phyloP scores from a whole-genome alignment of 2,113 vertebrate genomes.

The Oreotragus oreotragus region DNA sequence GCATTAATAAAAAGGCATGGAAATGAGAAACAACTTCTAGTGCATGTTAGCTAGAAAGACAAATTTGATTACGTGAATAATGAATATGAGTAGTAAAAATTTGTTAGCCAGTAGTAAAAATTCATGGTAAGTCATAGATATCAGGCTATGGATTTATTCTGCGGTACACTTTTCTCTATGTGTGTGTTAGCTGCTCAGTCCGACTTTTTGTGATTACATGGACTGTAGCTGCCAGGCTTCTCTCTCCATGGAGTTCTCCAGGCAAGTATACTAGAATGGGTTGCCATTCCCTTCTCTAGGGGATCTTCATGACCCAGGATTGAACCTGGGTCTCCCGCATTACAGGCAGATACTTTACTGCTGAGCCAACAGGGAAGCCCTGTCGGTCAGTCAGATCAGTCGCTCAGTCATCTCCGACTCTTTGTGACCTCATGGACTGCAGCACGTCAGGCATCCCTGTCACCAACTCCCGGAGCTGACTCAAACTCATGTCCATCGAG shows the following conservation, averaged over 20 bases:
- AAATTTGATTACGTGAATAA: not conserved
- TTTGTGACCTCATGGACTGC: not conserved
- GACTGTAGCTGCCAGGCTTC: not conserved
- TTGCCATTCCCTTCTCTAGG: not conserved
- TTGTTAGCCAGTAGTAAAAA: not conserved
- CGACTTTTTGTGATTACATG: not conserved
- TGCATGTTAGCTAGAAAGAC: not conserved
- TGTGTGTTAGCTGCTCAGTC: not conserved
- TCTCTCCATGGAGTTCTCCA: not conserved
- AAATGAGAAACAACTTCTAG: not conserved
- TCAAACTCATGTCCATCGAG: not conserved
- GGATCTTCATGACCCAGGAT: not conserved
- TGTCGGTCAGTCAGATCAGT: not conserved
- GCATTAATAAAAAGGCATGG: not conserved
- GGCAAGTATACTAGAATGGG: not conserved
- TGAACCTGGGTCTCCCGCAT: not conserved
- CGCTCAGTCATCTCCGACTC: rapidly evolving
- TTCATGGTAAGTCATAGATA: not conserved
- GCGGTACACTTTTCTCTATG: not conserved
- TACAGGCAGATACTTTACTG: not conserved
- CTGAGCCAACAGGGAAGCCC: not conserved
- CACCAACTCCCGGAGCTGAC: rapidly evolving
- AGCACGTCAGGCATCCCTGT: not conserved
- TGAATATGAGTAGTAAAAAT: not conserved
- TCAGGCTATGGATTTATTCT: not conserved